These are phyloP conservation scores for Homalodisca vitripennis DNA, from an alignment of 1,140 invertebrate genomes.

Conservation along the genomic window DNA sequence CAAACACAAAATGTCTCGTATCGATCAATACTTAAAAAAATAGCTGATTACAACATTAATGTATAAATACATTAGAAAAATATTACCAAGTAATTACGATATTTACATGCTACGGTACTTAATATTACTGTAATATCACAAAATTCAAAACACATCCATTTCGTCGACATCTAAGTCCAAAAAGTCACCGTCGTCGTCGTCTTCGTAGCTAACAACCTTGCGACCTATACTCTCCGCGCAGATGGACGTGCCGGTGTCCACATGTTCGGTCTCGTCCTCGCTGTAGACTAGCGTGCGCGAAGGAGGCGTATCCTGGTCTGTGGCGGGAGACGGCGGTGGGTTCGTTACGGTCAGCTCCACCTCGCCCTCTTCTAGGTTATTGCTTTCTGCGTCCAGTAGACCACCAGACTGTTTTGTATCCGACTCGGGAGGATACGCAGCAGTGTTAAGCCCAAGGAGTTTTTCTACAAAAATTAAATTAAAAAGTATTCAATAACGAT, in stretches of 20 bases:
- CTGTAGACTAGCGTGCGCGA: neutral
- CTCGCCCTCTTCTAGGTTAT: neutral
- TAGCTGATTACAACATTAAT: conserved; percentile 8
- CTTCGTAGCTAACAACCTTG: neutral
- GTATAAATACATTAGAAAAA: conserved; percentile 27
- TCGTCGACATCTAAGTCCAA: conserved; percentile 6
- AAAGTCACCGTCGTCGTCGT: conserved; percentile 4
- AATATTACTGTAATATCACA: conserved; percentile 6
- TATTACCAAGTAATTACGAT: conserved; percentile 8
- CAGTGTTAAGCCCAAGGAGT: neutral
- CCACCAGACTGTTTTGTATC: neutral
- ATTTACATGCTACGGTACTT: neutral
- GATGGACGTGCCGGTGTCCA: neutral
- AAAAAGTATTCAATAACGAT: too few species aligned
- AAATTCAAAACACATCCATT: conserved; percentile 18
- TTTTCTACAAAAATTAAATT: neutral
- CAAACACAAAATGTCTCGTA: too few species aligned
- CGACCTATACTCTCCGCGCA: neutral
- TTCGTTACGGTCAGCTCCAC: conserved; percentile 9
- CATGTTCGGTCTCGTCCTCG: neutral
- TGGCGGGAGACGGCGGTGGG: neutral
- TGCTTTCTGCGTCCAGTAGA: neutral
- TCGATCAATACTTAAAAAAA: conserved; percentile 14
- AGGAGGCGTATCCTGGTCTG: conserved; percentile 6
- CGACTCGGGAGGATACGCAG: neutral